These are phyloP conservation scores for Procapra przewalskii DNA, from an alignment of 2,113 vertebrate genomes.

Conservation along the genomic window DNA sequence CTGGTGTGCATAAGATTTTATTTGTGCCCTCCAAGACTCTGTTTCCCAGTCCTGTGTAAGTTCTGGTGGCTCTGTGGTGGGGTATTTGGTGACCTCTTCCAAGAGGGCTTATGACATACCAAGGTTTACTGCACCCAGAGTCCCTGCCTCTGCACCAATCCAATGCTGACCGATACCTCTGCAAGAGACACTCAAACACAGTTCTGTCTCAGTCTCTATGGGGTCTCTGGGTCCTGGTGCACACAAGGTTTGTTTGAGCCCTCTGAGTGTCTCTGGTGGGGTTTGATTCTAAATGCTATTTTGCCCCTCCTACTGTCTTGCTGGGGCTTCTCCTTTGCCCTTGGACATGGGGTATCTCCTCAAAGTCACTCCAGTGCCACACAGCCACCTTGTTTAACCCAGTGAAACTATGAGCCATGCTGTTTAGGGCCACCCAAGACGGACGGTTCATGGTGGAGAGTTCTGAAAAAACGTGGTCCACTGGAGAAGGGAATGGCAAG, in stretches of 20 bases:
- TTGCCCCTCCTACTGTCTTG: not conserved
- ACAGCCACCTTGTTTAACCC: not conserved
- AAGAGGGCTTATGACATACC: not conserved
- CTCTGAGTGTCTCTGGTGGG: not conserved
- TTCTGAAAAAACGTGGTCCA: not conserved
- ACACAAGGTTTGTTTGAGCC: not conserved
- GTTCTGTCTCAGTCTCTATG: not conserved
- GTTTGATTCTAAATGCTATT: not conserved
- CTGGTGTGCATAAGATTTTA: not conserved
- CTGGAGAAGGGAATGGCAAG: not conserved
- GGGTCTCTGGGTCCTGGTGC: not conserved
- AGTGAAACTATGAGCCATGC: not conserved
- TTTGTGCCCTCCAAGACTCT: not conserved
- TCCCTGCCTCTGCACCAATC: not conserved
- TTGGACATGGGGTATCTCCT: not conserved
- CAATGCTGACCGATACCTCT: not conserved
- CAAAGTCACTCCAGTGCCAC: not conserved
- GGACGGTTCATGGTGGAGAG: not conserved
- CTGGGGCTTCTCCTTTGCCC: not conserved
- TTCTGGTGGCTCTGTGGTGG: not conserved
- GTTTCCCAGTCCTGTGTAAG: not conserved
- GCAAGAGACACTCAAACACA: not conserved
- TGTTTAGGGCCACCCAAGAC: not conserved
- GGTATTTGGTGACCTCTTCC: not conserved
- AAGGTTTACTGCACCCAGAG: not conserved